Conservation (phyloP, 2,113 vertebrate species). For the Menura novaehollandiae region DNA sequence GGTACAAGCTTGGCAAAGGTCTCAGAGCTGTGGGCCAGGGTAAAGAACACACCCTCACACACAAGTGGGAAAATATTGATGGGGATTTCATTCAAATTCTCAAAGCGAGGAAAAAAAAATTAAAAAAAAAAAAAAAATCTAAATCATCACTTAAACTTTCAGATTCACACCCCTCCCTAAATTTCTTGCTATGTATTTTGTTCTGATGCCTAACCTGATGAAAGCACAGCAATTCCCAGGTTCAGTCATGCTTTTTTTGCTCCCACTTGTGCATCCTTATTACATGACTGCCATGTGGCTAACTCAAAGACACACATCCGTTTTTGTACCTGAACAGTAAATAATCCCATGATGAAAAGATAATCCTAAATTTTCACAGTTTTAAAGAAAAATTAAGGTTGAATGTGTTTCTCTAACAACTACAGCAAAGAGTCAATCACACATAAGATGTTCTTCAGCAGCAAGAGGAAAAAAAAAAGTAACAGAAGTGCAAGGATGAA, state of each 20-base stretch:
- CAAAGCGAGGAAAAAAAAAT: neutral
- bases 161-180: neutral
- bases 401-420: neutral
- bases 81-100: neutral
- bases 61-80: neutral
- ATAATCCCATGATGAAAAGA: neutral
- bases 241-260: too few relatives aligned
- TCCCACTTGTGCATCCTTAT: neutral
- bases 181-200: neutral
- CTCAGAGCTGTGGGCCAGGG: fast-evolving
- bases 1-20: neutral
- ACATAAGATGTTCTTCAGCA: neutral
- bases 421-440: neutral
- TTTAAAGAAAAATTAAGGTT: neutral
- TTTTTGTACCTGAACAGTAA: neutral
- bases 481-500: neutral
- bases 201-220: neutral
- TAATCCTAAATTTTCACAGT: neutral
- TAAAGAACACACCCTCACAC: neutral
- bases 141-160: neutral
- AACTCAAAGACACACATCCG: neutral
- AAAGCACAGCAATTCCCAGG: neutral
- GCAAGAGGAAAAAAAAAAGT: neutral
- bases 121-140: neutral
- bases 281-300: neutral